Conservation (phyloP, 23 tunicate species). For the Oikopleura vanhoeffeni region DNA sequence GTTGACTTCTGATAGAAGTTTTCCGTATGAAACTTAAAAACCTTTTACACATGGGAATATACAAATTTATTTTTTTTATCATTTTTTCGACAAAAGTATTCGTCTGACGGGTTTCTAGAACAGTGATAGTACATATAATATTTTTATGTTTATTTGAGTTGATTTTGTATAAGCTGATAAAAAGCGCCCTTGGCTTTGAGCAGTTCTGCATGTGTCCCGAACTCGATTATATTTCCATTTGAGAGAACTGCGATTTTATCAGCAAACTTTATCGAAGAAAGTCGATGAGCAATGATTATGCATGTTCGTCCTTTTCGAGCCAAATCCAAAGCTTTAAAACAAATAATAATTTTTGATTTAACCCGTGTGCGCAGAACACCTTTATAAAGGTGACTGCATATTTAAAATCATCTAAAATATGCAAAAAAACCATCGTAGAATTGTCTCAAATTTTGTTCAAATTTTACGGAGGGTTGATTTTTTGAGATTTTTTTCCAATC, state of each 20-base stretch:
- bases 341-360: constrained; percentile 40
- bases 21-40: too few relatives aligned
- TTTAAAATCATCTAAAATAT: too few relatives aligned
- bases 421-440: too few relatives aligned
- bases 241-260: constrained; percentile 69
- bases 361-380: constrained; percentile 19
- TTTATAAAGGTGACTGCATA: constrained; percentile 18
- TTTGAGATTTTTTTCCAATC: too few relatives aligned
- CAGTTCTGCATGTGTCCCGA: constrained; percentile 63
- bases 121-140: too few relatives aligned
- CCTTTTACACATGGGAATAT: too few relatives aligned
- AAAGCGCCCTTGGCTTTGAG: constrained; percentile 45
- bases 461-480: too few relatives aligned
- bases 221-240: constrained; percentile 51
- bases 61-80: too few relatives aligned
- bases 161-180: constrained; percentile 19
- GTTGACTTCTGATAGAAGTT: too few relatives aligned
- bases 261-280: constrained; percentile 67
- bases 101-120: too few relatives aligned
- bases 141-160: not conserved
- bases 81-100: too few relatives aligned
- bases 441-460: too few relatives aligned
- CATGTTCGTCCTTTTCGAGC: constrained; percentile 68
- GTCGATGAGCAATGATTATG: constrained; percentile 63
- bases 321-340: constrained; percentile 55